Conservation (phyloP, 2,797 vertebrate species). For the Schizopygopsis pylzovi region DNA sequence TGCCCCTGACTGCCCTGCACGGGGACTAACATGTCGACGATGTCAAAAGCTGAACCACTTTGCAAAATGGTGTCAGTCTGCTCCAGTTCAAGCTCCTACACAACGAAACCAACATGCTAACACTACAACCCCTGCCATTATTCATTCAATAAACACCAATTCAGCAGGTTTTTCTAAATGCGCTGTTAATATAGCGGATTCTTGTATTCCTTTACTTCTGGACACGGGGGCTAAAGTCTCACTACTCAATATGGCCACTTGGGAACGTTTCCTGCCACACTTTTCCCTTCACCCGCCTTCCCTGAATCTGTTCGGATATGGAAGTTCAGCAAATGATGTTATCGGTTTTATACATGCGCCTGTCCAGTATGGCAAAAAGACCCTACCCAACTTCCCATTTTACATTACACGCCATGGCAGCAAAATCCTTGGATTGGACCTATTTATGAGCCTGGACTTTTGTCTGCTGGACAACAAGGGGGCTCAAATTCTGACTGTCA, state of each 20-base stretch:
- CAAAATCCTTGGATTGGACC: constrained; percentile 23
- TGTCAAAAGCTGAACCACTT: constrained; percentile 3
- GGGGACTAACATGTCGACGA: neutral
- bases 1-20: neutral
- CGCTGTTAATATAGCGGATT: too few species aligned
- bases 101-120: neutral
- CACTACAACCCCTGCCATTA: neutral
- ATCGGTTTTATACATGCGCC: neutral
- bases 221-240: neutral
- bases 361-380: constrained; percentile 12
- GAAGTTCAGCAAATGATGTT: constrained; percentile 13
- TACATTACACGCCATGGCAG: constrained; percentile 8
- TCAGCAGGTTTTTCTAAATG: too few species aligned
- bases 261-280: neutral
- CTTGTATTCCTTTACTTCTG: too few species aligned
- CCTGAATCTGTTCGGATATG: constrained; percentile 25
- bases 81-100: neutral
- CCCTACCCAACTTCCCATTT: neutral
- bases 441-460: constrained; percentile 39
- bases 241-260: neutral
- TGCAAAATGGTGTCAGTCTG: neutral
- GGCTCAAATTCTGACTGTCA: neutral
- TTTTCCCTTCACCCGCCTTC: neutral
- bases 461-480: constrained; percentile 13
- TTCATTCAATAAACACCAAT: neutral